A percentile compares a stretch with the other conserved stretches of the same genome.
Conservation (phyloP, 2,888 invertebrate genomes). For the Pollenia griseotomentosa region DNA sequence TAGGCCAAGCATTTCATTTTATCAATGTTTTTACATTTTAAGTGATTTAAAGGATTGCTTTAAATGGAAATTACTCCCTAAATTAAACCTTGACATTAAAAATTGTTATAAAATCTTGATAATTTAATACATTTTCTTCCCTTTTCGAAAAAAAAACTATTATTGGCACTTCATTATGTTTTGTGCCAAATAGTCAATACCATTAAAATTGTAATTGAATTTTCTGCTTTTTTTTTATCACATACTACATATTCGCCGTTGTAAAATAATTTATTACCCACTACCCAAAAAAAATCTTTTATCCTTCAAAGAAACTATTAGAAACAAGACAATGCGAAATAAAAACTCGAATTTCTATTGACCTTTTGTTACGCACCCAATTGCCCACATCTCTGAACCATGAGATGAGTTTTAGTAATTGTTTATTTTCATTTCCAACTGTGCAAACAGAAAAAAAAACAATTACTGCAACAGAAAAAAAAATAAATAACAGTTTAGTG, state of each 20-base stretch:
- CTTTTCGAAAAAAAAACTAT: background rate
- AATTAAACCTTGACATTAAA: too few relatives aligned
- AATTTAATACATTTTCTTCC: background rate
- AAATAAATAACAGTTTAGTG: background rate
- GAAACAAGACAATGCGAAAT: slow-evolving; percentile 46
- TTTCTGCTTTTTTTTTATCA: slow-evolving; percentile 17
- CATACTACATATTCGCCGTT: slow-evolving; percentile 1
- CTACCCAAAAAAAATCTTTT: slow-evolving; percentile 21
- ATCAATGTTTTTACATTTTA: too few relatives aligned
- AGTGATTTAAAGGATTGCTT: too few relatives aligned
- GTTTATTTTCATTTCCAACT: slow-evolving; percentile 40
- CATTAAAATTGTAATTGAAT: slow-evolving; percentile 32
- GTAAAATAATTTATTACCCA: background rate
- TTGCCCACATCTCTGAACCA: slow-evolving; percentile 54
- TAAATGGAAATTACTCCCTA: too few relatives aligned
- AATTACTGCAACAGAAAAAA: background rate
- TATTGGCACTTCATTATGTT: background rate
- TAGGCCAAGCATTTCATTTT: too few relatives aligned
- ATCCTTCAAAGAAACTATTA: slow-evolving; percentile 55
- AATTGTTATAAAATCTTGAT: too few relatives aligned
- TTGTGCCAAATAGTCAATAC: slow-evolving; percentile 32
- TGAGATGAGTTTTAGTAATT: slow-evolving; percentile 63
- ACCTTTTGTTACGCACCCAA: slow-evolving; percentile 25
- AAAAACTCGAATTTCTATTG: slow-evolving; percentile 52
- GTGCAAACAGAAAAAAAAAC: background rate